These are phyloP conservation scores for rabbit (Oryctolagus cuniculus) DNA, from an alignment of 2,113 vertebrate genomes.

Conservation along the genomic window mOryCun1.1 NC_091447.1:13612501-13613000, in stretches of 20 bases:
- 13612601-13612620: background rate
- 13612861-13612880: background rate
- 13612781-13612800: background rate
- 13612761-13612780: background rate
- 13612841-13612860: background rate
- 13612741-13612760: conserved; percentile 5
- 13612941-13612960: background rate
- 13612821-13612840: background rate
- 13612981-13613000: background rate
- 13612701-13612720: background rate
- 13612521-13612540: background rate
- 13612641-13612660: conserved; percentile 14
- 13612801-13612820: background rate
- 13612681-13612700: background rate
- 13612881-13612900: background rate
- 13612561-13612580: conserved; percentile 36
- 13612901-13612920: background rate
- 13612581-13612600: background rate
- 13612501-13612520: background rate
- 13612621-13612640: conserved; percentile 5
- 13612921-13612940: background rate
- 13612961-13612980: background rate
- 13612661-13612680: background rate
- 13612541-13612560: conserved; percentile 11
- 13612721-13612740: background rate